Evolutionary conservation across 2,113 vertebrate genomes (phyloP).

Genomic region (Odontophorus gujanensis): DNA sequence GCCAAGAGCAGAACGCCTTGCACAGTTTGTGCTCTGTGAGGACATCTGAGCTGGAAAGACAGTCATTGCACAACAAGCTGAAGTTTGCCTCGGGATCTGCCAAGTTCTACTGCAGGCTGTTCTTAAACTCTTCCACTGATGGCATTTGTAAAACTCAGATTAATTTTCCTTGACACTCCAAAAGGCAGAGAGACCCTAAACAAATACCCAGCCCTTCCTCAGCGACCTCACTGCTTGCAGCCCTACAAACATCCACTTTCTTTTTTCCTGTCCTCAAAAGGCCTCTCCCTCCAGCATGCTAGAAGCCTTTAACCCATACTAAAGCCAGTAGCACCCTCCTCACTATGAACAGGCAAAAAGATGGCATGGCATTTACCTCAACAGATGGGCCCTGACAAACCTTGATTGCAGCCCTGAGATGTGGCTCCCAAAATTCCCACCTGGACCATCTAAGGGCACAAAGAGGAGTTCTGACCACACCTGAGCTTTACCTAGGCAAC

Average conservation of each 20-base stretch:
- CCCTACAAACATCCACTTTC: not conserved
- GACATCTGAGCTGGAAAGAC: slow-evolving; percentile 48
- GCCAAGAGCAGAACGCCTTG: not conserved
- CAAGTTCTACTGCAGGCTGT: slow-evolving; percentile 25
- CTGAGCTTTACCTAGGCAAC: fast-evolving
- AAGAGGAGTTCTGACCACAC: fast-evolving
- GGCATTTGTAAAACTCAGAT: not conserved
- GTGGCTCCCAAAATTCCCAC: fast-evolving
- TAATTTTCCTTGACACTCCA: slow-evolving; percentile 40
- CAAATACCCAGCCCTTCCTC: slow-evolving; percentile 6
- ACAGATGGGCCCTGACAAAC: not conserved
- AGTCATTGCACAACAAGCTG: slow-evolving; percentile 28
- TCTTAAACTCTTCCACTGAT: slow-evolving; percentile 29
- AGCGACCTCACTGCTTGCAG: not conserved
- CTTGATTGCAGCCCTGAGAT: fast-evolving
- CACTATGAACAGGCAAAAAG: fast-evolving
- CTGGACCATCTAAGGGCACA: fast-evolving
- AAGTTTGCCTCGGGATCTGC: slow-evolving; percentile 17
- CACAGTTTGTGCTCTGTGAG: not conserved
- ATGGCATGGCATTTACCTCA: not conserved
- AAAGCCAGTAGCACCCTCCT: not conserved
- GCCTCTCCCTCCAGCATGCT: not conserved
- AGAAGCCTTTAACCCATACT: not conserved
- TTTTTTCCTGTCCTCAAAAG: slow-evolving; percentile 6
- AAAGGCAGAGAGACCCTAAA: slow-evolving; percentile 3